A percentile compares a stretch with the other conserved stretches of the same genome.
phyloP scores from a whole-genome alignment of 2,113 vertebrate species.

The Gobiocypris rarus region DNA sequence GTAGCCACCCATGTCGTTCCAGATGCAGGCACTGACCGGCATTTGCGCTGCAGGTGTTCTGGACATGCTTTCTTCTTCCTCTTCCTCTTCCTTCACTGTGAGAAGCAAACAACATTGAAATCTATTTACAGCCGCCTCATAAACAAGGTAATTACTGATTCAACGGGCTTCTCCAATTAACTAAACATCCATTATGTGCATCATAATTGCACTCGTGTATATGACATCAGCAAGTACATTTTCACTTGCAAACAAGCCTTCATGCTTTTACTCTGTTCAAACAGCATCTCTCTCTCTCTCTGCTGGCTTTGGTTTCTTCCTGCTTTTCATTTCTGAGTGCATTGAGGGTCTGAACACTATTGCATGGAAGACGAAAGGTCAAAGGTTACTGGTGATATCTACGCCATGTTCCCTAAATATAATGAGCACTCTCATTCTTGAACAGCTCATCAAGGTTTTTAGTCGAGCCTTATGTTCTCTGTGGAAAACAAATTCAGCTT shows the following conservation, averaged over 20 bases:
- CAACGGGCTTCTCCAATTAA: not conserved
- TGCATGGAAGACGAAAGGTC: slow-evolving; percentile 29
- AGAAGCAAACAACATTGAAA: not conserved
- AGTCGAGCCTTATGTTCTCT: not conserved
- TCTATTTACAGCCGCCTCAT: not conserved
- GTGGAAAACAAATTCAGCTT: slow-evolving; percentile 39
- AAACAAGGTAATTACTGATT: slow-evolving; percentile 14
- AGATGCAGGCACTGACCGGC: not conserved
- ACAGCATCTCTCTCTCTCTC: slow-evolving; percentile 21
- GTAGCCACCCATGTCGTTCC: not conserved
- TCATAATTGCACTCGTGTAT: not conserved
- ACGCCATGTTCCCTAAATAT: slow-evolving; percentile 30
- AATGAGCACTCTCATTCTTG: slow-evolving; percentile 43
- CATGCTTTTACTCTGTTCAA: slow-evolving; percentile 18
- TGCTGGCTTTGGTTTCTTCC: no score
- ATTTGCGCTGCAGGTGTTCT: not conserved
- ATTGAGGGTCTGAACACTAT: slow-evolving; percentile 33
- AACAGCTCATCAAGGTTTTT: slow-evolving; percentile 30
- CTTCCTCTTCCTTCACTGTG: slow-evolving; percentile 7
- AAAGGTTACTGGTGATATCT: slow-evolving; percentile 23
- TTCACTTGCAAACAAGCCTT: not conserved
- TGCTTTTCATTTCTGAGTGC: slow-evolving; percentile 12
- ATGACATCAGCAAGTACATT: not conserved
- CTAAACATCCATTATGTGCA: not conserved
- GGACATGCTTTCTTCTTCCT: slow-evolving; percentile 3